Evolutionary conservation across 2,113 vertebrate species (phyloP), one percentile per base, ranked within the genome.

Genomic region (Oryzias curvinotus): DNA sequence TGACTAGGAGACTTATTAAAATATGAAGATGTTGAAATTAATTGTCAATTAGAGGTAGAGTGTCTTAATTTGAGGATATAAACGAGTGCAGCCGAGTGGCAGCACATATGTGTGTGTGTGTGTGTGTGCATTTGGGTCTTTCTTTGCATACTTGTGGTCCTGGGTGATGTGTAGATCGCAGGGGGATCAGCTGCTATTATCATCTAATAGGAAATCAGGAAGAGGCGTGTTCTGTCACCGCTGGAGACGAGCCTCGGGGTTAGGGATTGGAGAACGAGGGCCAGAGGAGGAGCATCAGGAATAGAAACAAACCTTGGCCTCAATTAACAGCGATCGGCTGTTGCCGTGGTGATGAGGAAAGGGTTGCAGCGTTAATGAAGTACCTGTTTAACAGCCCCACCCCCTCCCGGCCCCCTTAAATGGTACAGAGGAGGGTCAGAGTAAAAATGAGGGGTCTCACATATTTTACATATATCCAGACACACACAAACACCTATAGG

Each of bases 21-120:
- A 92, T 92, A 92, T 91, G 90, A 93, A 92, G 92, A 93, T 92
- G 91, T 92, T 91, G 89, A 91, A 93, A 92, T 92, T 91, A 93
- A 92, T 93, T 92, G 92, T 92, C 92, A 93, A 92, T 93, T 93
- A 92, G 88, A 85, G 85, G 78, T 82, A 85, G 89, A 91, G 91
- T 91, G 88, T 93, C 92, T 92, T 92, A 90, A 93, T 93, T 91
- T 88, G 87, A 87, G 86, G 87, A 90, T 91, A 89, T 90, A 92
- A 92, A 92, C 85, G 88, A 77, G 77, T 78, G 80, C 80, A 65
- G 85, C 71, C 28, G 85, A 77, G 82, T 71, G 83, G 67, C 54
- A 47, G 52, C 49, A 62, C 68, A 62, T 57, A 77, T 49, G 68
- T 57, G 72, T 16, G 65, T 67, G 62, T 50, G 51, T 51, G 65